Conservation (phyloP, 1,140 invertebrate species). For the Drosophila subpulchrella region DNA sequence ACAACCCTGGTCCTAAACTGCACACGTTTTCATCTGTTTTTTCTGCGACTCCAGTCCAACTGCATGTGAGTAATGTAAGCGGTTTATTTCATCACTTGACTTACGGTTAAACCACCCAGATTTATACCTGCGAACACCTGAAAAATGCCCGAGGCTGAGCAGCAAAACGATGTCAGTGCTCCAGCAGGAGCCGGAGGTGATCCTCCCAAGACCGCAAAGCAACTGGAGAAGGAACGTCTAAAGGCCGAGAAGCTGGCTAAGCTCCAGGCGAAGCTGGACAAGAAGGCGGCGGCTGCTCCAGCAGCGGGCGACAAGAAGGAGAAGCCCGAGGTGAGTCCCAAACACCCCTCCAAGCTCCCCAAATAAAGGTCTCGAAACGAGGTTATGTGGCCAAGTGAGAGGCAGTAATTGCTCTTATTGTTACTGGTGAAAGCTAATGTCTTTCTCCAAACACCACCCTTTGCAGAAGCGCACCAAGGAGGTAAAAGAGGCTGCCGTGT, state of each 20-base stretch:
- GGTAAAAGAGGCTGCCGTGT: slow-evolving; percentile 89
- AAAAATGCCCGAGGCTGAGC: slow-evolving; percentile 33
- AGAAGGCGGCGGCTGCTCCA: slow-evolving; percentile 87
- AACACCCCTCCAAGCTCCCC: too few species aligned
- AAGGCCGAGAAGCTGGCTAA: slow-evolving; percentile 96
- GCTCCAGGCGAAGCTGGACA: slow-evolving; percentile 95
- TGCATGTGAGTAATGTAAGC: slow-evolving; percentile 49
- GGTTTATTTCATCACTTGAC: slow-evolving; percentile 12
- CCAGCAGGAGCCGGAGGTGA: slow-evolving; percentile 34
- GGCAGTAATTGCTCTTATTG: slow-evolving; percentile 28
- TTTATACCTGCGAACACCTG: slow-evolving; percentile 1
- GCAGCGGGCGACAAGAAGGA: slow-evolving; percentile 87
- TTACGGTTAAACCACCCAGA: slow-evolving; percentile 40
- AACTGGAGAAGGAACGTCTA: slow-evolving; percentile 95
- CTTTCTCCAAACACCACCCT: slow-evolving; percentile 9
- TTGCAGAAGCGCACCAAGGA: slow-evolving; percentile 91
- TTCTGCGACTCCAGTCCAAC: slow-evolving; percentile 28
- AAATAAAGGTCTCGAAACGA: background rate
- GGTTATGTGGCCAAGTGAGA: slow-evolving; percentile 44
- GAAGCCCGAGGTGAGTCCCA: slow-evolving; percentile 86
- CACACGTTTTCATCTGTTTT: slow-evolving; percentile 77
- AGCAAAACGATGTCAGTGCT: slow-evolving; percentile 50
- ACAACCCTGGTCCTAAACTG: slow-evolving; percentile 41
- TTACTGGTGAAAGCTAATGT: slow-evolving; percentile 59
- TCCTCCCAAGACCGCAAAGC: slow-evolving; percentile 92